Conservation (phyloP, 2,888 invertebrate genomes). For the Troglohyphantes excavatus region DNA sequence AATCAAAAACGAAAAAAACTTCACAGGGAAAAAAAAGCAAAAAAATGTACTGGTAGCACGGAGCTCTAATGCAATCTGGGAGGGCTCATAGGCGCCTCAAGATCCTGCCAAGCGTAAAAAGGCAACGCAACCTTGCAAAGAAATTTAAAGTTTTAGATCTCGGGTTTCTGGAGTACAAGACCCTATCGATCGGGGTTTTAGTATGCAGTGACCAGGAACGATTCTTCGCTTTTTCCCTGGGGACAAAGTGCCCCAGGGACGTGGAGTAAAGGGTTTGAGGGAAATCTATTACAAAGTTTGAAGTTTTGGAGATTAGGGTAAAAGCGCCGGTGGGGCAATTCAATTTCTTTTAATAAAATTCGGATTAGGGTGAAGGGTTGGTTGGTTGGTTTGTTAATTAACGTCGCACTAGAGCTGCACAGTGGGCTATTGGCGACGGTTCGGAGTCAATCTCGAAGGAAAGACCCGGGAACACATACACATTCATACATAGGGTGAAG, state of each 20-base stretch:
- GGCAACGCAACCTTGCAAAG: conserved; percentile 18
- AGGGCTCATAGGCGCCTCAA: conserved; percentile 12
- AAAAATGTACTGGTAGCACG: not conserved
- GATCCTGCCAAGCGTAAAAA: conserved; percentile 24
- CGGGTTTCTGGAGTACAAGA: conserved; percentile 6
- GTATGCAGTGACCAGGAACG: conserved; percentile 49
- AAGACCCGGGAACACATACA: too few relatives aligned
- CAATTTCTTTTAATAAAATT: conserved; percentile 46
- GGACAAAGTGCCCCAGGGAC: conserved; percentile 23
- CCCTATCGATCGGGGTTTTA: conserved; percentile 43
- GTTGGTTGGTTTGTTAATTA: too few relatives aligned
- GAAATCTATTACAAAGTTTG: conserved; percentile 62
- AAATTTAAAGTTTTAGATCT: conserved; percentile 33
- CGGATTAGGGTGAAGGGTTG: too few relatives aligned
- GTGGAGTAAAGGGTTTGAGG: conserved; percentile 19
- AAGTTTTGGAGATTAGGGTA: conserved; percentile 43
- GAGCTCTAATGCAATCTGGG: not conserved
- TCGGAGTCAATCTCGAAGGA: too few relatives aligned
- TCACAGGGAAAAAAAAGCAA: too few relatives aligned
- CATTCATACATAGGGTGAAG: too few relatives aligned
- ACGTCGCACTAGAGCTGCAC: too few relatives aligned
- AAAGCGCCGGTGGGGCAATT: conserved; percentile 23
- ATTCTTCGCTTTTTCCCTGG: conserved; percentile 18
- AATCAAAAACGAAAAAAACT: too few relatives aligned
- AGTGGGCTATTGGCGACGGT: too few relatives aligned